Conservation (phyloP, 1,140 invertebrate species). For the Ptiloglossa arizonensis region DNA sequence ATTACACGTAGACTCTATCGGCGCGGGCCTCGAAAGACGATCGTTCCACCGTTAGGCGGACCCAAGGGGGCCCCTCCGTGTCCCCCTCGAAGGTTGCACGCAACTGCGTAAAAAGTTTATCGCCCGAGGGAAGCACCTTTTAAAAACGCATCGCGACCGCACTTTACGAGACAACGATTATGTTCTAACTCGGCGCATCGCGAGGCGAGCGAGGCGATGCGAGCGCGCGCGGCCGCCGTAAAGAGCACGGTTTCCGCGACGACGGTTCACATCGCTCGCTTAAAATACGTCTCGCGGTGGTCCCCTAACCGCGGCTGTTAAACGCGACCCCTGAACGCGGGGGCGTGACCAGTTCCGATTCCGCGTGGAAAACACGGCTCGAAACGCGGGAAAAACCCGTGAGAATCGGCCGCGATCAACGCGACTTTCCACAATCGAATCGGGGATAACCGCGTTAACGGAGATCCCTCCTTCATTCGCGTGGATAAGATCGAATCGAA, state of each 20-base stretch:
- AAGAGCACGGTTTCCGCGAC: constrained; percentile 58
- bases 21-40: constrained; percentile 6
- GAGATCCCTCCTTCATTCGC: too few relatives aligned
- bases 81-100: constrained; percentile 24
- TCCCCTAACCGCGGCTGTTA: constrained; percentile 5
- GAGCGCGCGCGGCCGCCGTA: constrained; percentile 52
- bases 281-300: constrained; percentile 46
- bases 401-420: constrained; percentile 49
- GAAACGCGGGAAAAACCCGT: constrained; percentile 29
- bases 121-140: constrained; percentile 78
- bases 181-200: constrained; percentile 73
- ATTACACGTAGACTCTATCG: background rate
- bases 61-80: too few relatives aligned
- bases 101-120: constrained; percentile 70
- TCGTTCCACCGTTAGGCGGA: background rate
- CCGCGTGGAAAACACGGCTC: constrained; percentile 1
- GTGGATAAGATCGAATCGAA: too few relatives aligned
- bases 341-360: constrained; percentile 48
- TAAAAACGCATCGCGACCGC: constrained; percentile 78
- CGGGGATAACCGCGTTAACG: too few relatives aligned
- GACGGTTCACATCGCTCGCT: constrained; percentile 66
- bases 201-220: too few relatives aligned
- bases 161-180: constrained; percentile 80
- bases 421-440: too few relatives aligned
- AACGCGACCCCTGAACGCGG: too few relatives aligned